Percentiles rank a stretch among this genome's conserved stretches.
phyloP scores from a whole-genome alignment of 1,140 invertebrate genomes.

The Leptonema lineaticorne region DNA sequence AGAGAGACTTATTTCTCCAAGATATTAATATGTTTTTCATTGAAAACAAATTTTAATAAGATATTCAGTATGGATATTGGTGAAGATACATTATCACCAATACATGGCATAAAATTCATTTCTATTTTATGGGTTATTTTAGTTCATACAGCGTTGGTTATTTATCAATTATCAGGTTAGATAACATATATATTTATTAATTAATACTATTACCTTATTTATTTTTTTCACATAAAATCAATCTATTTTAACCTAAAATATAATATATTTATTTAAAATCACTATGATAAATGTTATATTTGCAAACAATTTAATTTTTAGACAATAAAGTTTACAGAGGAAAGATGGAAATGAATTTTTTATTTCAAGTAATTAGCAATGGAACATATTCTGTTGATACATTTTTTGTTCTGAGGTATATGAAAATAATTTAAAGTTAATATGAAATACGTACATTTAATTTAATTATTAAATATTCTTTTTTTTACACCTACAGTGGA shows the following conservation, averaged over 20 bases:
- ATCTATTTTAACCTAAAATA: too few species aligned
- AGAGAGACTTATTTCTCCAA: constrained; percentile 26
- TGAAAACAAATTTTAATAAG: constrained; percentile 40
- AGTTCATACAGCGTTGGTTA: constrained; percentile 48
- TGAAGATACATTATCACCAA: constrained; percentile 47
- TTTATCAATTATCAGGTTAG: constrained; percentile 47
- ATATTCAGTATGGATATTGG: constrained; percentile 45
- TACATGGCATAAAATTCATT: constrained; percentile 51
- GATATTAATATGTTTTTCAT: constrained; percentile 39
- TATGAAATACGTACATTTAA: neutral
- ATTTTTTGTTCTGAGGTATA: constrained; percentile 55
- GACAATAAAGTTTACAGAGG: constrained; percentile 47
- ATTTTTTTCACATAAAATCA: too few species aligned
- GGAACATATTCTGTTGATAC: constrained; percentile 50
- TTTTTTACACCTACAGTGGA: constrained; percentile 45
- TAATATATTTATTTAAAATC: too few species aligned
- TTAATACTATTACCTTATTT: neutral
- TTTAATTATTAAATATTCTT: neutral
- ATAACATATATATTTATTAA: neutral
- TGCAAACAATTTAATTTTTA: too few species aligned
- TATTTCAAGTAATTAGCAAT: constrained; percentile 51
- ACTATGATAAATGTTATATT: neutral
- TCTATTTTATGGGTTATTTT: constrained; percentile 52
- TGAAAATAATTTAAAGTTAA: neutral
- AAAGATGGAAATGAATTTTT: constrained; percentile 46